A percentile compares a stretch with the other conserved stretches of the same genome.
phyloP scores from a whole-genome alignment of 2,888 invertebrate species.

The Ectemnius continuus region DNA sequence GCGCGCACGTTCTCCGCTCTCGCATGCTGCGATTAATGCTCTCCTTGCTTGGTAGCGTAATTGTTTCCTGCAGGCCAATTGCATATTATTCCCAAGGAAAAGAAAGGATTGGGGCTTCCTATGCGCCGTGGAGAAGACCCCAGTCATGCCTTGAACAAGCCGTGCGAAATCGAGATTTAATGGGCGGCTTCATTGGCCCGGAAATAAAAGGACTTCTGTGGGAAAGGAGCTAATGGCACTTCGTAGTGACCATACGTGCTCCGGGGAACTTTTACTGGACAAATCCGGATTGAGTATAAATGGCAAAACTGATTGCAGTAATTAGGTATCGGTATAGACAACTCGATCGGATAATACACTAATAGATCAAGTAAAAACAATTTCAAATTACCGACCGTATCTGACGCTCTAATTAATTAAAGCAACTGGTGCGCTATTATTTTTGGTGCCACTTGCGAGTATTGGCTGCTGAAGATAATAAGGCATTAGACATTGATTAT shows the following conservation, averaged over 20 bases:
- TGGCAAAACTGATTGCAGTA: no score
- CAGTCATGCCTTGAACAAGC: conserved; percentile 9
- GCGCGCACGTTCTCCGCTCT: conserved; percentile 28
- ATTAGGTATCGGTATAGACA: no score
- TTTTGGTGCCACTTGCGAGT: conserved; percentile 10
- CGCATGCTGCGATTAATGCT: conserved; percentile 42
- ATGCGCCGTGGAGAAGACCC: conserved; percentile 18
- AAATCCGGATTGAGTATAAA: no score
- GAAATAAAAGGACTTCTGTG: not conserved
- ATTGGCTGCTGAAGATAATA: conserved; percentile 25
- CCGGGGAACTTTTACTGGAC: no score
- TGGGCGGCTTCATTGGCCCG: not conserved
- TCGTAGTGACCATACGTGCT: no score
- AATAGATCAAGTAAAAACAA: no score
- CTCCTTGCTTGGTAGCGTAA: conserved; percentile 31
- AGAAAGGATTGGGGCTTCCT: conserved; percentile 30
- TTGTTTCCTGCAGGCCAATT: conserved; percentile 44
- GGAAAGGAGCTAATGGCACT: not conserved
- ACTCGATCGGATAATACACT: no score
- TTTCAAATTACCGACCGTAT: no score
- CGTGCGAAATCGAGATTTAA: not conserved
- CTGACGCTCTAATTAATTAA: no score
- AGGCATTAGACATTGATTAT: conserved; percentile 8
- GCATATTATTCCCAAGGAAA: conserved; percentile 32
- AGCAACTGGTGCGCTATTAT: no score